Percentiles rank a stretch among this genome's conserved stretches.
These are phyloP conservation scores for Penaeus monodon DNA, from an alignment of 2,888 invertebrate species.

Conservation along the genomic window DNA sequence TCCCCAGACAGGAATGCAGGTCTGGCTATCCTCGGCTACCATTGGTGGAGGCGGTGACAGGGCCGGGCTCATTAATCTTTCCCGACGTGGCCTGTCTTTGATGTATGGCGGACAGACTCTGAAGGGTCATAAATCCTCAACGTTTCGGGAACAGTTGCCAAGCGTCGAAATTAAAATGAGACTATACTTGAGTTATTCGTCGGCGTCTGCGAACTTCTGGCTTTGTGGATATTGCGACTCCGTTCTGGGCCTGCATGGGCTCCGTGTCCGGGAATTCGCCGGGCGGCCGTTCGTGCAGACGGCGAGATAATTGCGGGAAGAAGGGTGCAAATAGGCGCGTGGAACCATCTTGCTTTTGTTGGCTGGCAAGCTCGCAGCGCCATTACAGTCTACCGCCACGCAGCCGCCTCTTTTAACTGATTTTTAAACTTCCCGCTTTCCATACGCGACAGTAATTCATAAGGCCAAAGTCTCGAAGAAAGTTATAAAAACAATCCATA, in stretches of 20 bases:
- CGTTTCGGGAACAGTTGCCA: conserved; percentile 59
- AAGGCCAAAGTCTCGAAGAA: too few species aligned
- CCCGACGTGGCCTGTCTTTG: conserved; percentile 65
- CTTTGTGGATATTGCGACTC: too few species aligned
- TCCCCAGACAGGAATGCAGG: conserved; percentile 58
- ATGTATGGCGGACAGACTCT: conserved; percentile 65
- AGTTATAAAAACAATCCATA: too few species aligned
- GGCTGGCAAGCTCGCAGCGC: conserved; percentile 55
- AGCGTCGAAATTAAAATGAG: conserved; percentile 56
- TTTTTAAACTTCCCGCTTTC: conserved; percentile 43
- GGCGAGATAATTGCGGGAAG: conserved; percentile 22
- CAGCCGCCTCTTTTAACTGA: conserved; percentile 54
- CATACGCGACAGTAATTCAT: too few species aligned
- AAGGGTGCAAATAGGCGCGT: conserved; percentile 43
- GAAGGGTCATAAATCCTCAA: conserved; percentile 64
- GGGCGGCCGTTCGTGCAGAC: not conserved
- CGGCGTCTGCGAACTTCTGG: too few species aligned
- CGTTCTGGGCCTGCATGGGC: not conserved
- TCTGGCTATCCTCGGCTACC: conserved; percentile 57
- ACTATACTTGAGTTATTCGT: conserved; percentile 46
- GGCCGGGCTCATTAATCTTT: conserved; percentile 64
- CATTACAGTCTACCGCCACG: conserved; percentile 58
- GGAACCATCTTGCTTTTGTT: conserved; percentile 61
- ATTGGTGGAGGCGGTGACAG: conserved; percentile 66
- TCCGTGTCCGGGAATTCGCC: not conserved